These are phyloP conservation scores for Drosophila bocki DNA, from an alignment of 1,140 invertebrate species.

Conservation along the genomic window DNA sequence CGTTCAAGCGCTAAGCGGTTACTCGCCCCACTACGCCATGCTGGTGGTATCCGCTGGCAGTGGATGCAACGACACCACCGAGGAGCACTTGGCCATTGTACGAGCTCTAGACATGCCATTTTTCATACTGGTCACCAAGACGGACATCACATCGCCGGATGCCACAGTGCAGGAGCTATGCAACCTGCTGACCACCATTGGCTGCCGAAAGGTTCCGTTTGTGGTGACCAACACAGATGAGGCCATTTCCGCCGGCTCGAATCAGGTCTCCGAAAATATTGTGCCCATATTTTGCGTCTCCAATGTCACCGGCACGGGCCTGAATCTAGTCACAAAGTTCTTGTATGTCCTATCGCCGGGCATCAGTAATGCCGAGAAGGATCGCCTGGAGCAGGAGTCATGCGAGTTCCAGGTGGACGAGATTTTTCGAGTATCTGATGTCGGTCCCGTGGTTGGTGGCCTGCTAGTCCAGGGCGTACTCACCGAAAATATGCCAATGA, in stretches of 20 bases:
- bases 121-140: constrained; percentile 96
- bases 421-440: constrained; percentile 92
- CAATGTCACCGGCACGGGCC: constrained; percentile 95
- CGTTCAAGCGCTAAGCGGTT: constrained; percentile 96
- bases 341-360: constrained; percentile 90
- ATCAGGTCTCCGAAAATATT: constrained; percentile 88
- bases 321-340: constrained; percentile 92
- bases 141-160: constrained; percentile 90
- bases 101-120: constrained; percentile 94
- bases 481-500: constrained; percentile 89
- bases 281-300: constrained; percentile 97
- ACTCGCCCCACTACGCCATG: constrained; percentile 97
- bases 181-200: constrained; percentile 87
- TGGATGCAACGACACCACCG: constrained; percentile 89
- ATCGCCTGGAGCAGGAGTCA: constrained; percentile 90
- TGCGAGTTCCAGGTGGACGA: constrained; percentile 97
- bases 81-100: constrained; percentile 94
- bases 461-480: constrained; percentile 94
- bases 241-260: constrained; percentile 89
- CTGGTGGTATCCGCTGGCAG: constrained; percentile 90
- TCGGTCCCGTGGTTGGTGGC: constrained; percentile 95
- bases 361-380: constrained; percentile 89
- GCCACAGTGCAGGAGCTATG: constrained; percentile 88
- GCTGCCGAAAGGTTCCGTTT: constrained; percentile 90
- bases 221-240: constrained; percentile 90